Percentiles rank a stretch among this genome's conserved stretches.
Conservation (phyloP, 64 coral and sea anemone species). For the Dendrophyllia cribrosa region DNA sequence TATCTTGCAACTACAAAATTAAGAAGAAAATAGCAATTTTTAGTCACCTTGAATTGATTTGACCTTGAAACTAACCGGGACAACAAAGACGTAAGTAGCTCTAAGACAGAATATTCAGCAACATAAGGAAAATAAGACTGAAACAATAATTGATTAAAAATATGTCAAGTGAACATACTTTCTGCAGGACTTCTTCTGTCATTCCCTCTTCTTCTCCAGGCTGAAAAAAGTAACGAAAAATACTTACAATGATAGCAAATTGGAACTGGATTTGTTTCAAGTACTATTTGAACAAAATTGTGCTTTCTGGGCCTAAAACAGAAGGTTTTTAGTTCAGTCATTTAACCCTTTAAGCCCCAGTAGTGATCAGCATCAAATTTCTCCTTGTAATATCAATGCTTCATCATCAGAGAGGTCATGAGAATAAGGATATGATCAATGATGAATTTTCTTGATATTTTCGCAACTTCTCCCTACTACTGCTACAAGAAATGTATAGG, state of each 20-base stretch:
- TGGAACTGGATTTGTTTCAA: not conserved
- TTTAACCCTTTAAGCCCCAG: too few species aligned
- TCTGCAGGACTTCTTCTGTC: constrained; percentile 98
- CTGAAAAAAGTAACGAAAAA: constrained; percentile 26
- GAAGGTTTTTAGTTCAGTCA: too few species aligned
- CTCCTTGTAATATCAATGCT: too few species aligned
- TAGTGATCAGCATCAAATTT: too few species aligned
- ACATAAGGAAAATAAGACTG: not conserved
- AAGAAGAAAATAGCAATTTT: not conserved
- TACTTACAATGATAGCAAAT: not conserved
- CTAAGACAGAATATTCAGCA: not conserved
- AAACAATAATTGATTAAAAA: not conserved
- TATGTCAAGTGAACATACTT: constrained; percentile 55
- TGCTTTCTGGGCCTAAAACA: too few species aligned
- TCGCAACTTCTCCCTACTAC: too few species aligned
- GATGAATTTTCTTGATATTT: too few species aligned
- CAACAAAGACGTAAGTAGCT: not conserved
- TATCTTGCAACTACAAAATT: constrained; percentile 93
- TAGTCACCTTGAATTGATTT: not conserved
- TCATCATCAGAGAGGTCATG: too few species aligned
- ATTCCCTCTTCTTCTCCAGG: constrained; percentile 94
- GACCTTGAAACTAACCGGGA: not conserved
- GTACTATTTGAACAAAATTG: too few species aligned
- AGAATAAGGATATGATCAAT: too few species aligned
- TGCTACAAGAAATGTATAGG: too few species aligned